These are phyloP conservation scores for Cabera pusaria DNA, from an alignment of 2,888 invertebrate genomes.

Conservation along the genomic window DNA sequence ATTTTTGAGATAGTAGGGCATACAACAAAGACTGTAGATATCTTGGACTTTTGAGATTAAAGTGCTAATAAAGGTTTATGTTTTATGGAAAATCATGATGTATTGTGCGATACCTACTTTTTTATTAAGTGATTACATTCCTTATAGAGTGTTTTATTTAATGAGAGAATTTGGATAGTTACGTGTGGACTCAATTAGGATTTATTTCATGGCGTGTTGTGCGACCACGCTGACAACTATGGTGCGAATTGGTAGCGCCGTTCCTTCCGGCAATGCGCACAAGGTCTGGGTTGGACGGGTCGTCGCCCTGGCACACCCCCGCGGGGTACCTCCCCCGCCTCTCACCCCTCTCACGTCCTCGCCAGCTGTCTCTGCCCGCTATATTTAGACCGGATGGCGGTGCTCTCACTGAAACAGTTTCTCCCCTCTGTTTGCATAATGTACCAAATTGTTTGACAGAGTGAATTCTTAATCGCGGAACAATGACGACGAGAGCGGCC, in stretches of 20 bases:
- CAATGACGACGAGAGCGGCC: slow-evolving; percentile 34
- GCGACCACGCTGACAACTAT: too few relatives aligned
- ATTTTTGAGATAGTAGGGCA: too few relatives aligned
- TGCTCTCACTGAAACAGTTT: slow-evolving; percentile 71
- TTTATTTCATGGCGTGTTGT: too few relatives aligned
- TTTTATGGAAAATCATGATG: too few relatives aligned
- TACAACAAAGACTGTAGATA: too few relatives aligned
- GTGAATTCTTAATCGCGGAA: slow-evolving; percentile 48
- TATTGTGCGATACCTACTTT: too few relatives aligned
- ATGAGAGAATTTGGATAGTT: too few relatives aligned
- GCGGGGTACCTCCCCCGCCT: slow-evolving; percentile 35
- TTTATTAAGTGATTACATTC: too few relatives aligned
- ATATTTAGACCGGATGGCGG: slow-evolving; percentile 75
- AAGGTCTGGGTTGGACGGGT: slow-evolving; percentile 74
- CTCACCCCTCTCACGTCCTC: slow-evolving; percentile 41
- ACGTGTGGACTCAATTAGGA: too few relatives aligned
- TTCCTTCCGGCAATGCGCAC: slow-evolving; percentile 62
- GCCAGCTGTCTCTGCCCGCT: slow-evolving; percentile 65
- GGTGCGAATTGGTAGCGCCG: slow-evolving; percentile 49
- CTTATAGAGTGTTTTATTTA: too few relatives aligned
- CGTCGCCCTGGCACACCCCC: slow-evolving; percentile 49
- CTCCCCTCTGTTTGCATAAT: slow-evolving; percentile 69
- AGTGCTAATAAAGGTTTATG: too few relatives aligned
- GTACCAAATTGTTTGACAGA: slow-evolving; percentile 51
- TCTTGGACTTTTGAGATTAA: too few relatives aligned